Conservation (phyloP, 2,888 invertebrate genomes). For the Anagyrus pseudococci region DNA sequence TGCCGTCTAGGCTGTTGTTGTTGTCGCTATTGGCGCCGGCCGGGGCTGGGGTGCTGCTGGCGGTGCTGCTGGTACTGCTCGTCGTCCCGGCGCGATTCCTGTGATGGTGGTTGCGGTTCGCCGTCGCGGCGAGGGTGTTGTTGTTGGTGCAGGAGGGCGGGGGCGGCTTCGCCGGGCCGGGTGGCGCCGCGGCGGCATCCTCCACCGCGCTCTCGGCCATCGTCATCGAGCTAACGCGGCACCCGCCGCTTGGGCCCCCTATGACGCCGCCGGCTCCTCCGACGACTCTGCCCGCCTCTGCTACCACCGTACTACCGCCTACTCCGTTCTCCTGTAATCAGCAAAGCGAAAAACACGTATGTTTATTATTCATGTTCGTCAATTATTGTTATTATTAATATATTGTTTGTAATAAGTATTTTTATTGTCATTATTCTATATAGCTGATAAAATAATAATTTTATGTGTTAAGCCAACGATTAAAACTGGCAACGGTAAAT, state of each 20-base stretch:
- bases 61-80: slow-evolving; percentile 1
- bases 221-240: slow-evolving; percentile 69
- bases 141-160: slow-evolving; percentile 65
- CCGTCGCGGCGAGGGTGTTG: slow-evolving; percentile 69
- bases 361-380: not conserved
- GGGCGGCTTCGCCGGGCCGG: slow-evolving; percentile 63
- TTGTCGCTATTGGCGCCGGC: no score
- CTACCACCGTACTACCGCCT: slow-evolving; percentile 54
- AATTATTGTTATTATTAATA: no score
- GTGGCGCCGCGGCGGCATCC: slow-evolving; percentile 67
- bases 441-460: no score
- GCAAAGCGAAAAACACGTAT: slow-evolving; percentile 1
- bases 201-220: slow-evolving; percentile 75
- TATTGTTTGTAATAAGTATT: no score
- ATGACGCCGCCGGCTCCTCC: slow-evolving; percentile 60
- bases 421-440: no score
- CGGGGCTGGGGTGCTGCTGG: no score
- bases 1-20: no score
- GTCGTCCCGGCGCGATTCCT: not conserved
- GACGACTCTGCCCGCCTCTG: slow-evolving; percentile 57
- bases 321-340: slow-evolving; percentile 57
- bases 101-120: slow-evolving; percentile 69
- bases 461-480: no score
- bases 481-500: no score
- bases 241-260: slow-evolving; percentile 63